These are phyloP conservation scores for Bombus vancouverensis DNA, from an alignment of 1,140 invertebrate species.

Conservation along the genomic window DNA sequence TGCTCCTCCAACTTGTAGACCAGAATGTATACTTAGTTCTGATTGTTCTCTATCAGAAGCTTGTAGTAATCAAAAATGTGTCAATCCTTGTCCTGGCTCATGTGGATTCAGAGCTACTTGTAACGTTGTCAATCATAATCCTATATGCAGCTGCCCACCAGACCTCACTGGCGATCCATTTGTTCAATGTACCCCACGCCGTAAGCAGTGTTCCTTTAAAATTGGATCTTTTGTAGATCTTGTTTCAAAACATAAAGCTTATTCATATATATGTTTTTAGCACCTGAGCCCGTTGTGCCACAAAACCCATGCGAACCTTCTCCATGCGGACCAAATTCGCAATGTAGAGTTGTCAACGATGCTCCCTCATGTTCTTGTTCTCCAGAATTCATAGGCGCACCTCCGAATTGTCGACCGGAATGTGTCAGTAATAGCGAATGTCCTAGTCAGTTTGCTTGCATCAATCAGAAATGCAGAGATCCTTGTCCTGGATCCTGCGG, in stretches of 20 bases:
- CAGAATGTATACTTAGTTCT: conserved; percentile 87
- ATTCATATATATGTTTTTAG: not conserved
- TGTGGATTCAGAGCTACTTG: conserved; percentile 86
- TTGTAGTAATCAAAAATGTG: conserved; percentile 87
- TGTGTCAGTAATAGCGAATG: conserved; percentile 84
- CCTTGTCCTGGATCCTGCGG: conserved; percentile 84
- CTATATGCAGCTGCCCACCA: conserved; percentile 87
- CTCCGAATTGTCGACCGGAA: conserved; percentile 83
- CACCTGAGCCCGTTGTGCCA: not conserved
- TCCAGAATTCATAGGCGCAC: conserved; percentile 78
- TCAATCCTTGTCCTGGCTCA: conserved; percentile 88
- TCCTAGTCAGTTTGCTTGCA: conserved; percentile 82
- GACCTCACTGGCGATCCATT: conserved; percentile 87
- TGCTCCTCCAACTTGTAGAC: conserved; percentile 87
- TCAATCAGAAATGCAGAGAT: conserved; percentile 84
- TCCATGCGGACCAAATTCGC: conserved; percentile 87
- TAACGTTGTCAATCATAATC: conserved; percentile 89
- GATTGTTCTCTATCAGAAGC: conserved; percentile 85
- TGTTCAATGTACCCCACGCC: conserved; percentile 69
- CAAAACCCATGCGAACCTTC: conserved; percentile 88
- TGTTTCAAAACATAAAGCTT: too few relatives aligned
- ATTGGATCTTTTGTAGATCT: too few relatives aligned
- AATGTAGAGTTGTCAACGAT: conserved; percentile 83
- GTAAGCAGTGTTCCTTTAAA: conserved; percentile 51
- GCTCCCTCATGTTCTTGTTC: conserved; percentile 86